A percentile compares a stretch with the other conserved stretches of the same genome.
Conservation (phyloP, 2,113 vertebrate species). For the Myocastor coypus region DNA sequence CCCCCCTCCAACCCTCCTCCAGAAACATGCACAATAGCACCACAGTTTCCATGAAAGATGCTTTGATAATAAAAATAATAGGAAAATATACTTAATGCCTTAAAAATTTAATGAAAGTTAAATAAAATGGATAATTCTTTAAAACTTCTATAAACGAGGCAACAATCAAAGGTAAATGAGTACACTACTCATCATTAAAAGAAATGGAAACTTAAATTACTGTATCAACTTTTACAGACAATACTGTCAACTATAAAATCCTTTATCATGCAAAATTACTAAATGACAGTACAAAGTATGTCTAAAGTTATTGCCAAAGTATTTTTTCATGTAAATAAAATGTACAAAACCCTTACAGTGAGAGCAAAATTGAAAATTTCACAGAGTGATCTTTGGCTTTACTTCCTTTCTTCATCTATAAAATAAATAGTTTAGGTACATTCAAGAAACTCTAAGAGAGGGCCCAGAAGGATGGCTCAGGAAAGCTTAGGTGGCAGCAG, state of each 20-base stretch:
- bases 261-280: slow-evolving; percentile 33
- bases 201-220: slow-evolving; percentile 18
- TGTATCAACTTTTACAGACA: not conserved
- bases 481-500: too few species aligned
- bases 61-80: slow-evolving; percentile 23
- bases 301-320: slow-evolving; percentile 48
- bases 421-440: not conserved
- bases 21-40: not conserved
- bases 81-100: not conserved
- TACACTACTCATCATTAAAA: slow-evolving; percentile 33
- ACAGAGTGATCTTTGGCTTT: not conserved
- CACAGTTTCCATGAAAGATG: not conserved
- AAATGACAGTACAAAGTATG: slow-evolving; percentile 30
- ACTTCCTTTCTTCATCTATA: not conserved
- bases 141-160: slow-evolving; percentile 31
- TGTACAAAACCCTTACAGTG: not conserved
- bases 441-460: not conserved
- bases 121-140: not conserved
- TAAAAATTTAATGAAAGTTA: slow-evolving; percentile 56
- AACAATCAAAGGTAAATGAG: slow-evolving; percentile 3
- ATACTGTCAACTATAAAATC: slow-evolving; percentile 37
- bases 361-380: not conserved
- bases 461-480: too few species aligned
- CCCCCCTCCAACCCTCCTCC: not conserved
- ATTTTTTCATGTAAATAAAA: slow-evolving; percentile 33